Evolutionary conservation across 2,113 vertebrate genomes (phyloP).

Genomic region (Crocuta crocuta): DNA sequence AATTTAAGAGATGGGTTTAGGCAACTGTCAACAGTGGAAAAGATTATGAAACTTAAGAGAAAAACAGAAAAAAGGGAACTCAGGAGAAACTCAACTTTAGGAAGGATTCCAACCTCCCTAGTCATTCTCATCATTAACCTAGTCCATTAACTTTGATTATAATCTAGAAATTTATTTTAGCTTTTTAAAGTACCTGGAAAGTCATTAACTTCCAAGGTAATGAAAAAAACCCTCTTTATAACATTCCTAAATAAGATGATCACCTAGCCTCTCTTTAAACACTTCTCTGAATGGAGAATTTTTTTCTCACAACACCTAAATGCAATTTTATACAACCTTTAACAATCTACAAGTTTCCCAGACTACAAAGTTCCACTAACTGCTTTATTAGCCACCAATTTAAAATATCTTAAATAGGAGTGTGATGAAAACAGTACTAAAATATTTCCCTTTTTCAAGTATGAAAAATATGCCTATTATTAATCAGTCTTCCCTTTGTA

Average conservation of each 20-base stretch:
- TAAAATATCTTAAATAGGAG: background rate
- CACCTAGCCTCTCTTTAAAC: background rate
- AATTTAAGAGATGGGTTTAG: background rate
- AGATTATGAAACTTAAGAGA: background rate
- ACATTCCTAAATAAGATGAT: background rate
- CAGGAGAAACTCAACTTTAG: background rate
- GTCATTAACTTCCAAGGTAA: background rate
- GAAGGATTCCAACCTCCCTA: background rate
- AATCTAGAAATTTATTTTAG: constrained; percentile 14
- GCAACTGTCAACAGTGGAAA: background rate
- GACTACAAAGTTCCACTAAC: background rate
- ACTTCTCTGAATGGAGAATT: background rate
- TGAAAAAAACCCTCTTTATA: background rate
- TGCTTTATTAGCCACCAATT: background rate
- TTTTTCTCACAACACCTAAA: background rate
- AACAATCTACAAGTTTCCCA: background rate
- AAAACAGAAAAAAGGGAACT: background rate
- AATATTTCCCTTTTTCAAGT: background rate
- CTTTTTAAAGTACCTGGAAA: background rate
- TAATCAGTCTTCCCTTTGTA: background rate
- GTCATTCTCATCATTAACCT: background rate
- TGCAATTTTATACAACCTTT: constrained; percentile 7
- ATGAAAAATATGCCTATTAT: constrained; percentile 13
- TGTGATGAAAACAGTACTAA: background rate
- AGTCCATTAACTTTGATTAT: background rate